Base-by-base conservation (phyloP, 1,140 invertebrate species). In the Battus philenor region DNA sequence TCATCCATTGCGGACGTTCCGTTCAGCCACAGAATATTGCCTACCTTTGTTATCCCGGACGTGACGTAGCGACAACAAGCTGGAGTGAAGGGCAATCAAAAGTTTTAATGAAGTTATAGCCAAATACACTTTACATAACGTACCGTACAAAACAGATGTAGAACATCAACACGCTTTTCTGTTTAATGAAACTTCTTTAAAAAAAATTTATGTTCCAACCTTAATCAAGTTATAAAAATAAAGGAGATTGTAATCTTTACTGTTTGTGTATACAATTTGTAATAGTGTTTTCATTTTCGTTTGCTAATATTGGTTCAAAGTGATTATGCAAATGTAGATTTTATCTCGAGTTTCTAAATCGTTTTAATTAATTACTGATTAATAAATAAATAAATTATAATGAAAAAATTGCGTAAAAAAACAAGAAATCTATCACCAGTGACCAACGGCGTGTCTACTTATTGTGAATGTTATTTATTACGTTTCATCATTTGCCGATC, bases 91-190 rank as follows among this genome's bases (percentile, higher is more conserved):
- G 24, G 36, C 2, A 41, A 41, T 41, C 36, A 41, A 41, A 41
- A 41, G 22, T 41, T 41, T 41, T 41, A 41, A 41, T 41, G 13
- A 24, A 20, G 36, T 17, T 34, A 34, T 34, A 17, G 32, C 6
- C n/a, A n/a, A 15, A 17, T 34, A 34, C 16, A 34, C 4, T 27
- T 9, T 15, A 16, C 24, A 26, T 5, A 11, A 30, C 11, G 29
- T 6, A 30, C 29, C 27, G 22, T 38, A 24, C 20, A 27, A 10
- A 18, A 18, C 24, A 27, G 8, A 8, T 11, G 29, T 11, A 30
- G 6, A 9, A 9, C 9, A 30, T 30, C 12, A 30, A 11, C 10
- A 11, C 10, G 2, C 29, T 30, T 30, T 30, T 30, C 12, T 9
- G 10, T 30, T 11, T 6, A 30, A 4, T 11, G 10, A 11, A 5